These are phyloP conservation scores for Catostomus latipinnis DNA, from an alignment of 2,797 vertebrate genomes.

Conservation along the genomic window DNA sequence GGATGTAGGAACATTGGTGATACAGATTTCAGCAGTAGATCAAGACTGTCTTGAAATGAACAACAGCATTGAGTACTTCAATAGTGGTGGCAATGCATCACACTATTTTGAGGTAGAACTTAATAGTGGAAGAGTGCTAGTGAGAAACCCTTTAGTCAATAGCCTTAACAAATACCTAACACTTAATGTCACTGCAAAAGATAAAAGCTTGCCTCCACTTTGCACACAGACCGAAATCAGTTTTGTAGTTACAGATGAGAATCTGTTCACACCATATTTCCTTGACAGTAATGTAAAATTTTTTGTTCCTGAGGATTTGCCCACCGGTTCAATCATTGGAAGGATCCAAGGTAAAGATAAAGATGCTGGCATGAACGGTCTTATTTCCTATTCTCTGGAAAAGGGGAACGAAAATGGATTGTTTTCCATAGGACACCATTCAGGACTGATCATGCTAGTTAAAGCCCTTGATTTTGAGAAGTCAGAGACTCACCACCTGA, in stretches of 20 bases:
- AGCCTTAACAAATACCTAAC: slow-evolving; percentile 61
- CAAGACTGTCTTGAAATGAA: slow-evolving; percentile 65
- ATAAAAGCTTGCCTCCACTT: slow-evolving; percentile 72
- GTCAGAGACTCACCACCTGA: slow-evolving; percentile 62
- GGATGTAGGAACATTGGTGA: slow-evolving; percentile 69
- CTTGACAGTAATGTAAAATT: slow-evolving; percentile 61
- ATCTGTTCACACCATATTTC: slow-evolving; percentile 75
- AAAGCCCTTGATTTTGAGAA: slow-evolving; percentile 77
- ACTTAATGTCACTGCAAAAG: slow-evolving; percentile 69
- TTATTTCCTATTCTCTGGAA: slow-evolving; percentile 69
- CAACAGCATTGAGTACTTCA: slow-evolving; percentile 66
- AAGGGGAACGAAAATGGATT: slow-evolving; percentile 61
- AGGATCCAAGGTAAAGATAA: slow-evolving; percentile 75
- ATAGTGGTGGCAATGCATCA: slow-evolving; percentile 74
- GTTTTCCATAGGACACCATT: slow-evolving; percentile 71
- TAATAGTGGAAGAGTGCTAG: slow-evolving; percentile 68
- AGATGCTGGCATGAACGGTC: slow-evolving; percentile 76
- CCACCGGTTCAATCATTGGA: slow-evolving; percentile 76
- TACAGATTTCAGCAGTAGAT: slow-evolving; percentile 74
- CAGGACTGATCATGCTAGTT: slow-evolving; percentile 74
- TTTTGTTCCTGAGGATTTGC: slow-evolving; percentile 77
- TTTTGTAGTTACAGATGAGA: slow-evolving; percentile 74
- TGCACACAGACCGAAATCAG: slow-evolving; percentile 68
- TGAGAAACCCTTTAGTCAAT: slow-evolving; percentile 66
- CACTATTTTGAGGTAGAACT: slow-evolving; percentile 72